Percentiles rank a stretch among this genome's conserved stretches.
Evolutionary conservation across 2,113 vertebrate genomes (phyloP).

Genomic region (Brachyistius frenatus): DNA sequence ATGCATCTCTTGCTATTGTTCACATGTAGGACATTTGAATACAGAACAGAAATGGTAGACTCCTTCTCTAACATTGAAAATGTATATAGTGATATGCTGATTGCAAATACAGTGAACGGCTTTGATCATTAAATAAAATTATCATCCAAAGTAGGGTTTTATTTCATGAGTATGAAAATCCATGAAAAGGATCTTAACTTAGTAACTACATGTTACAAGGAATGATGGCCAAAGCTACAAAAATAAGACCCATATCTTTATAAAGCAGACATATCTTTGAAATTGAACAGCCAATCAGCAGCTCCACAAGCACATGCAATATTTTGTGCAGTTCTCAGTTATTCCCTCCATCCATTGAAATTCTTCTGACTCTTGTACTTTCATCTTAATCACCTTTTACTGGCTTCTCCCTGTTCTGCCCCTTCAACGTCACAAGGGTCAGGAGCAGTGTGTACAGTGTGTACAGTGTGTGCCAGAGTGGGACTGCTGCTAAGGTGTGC

Average conservation of each 20-base stretch:
- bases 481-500: slow-evolving; percentile 53
- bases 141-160: no score
- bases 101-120: neutral
- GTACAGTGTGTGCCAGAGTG: slow-evolving; percentile 37
- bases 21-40: no score
- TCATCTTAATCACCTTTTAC: slow-evolving; percentile 62
- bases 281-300: slow-evolving; percentile 29
- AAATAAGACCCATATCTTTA: neutral
- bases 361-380: slow-evolving; percentile 49
- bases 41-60: no score
- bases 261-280: neutral
- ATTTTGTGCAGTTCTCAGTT: slow-evolving; percentile 38
- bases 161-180: neutral
- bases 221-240: slow-evolving; percentile 5
- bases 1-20: no score
- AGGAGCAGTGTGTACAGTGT: slow-evolving; percentile 45
- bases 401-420: slow-evolving; percentile 36
- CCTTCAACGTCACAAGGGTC: slow-evolving; percentile 61
- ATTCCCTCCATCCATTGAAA: slow-evolving; percentile 32
- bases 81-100: neutral
- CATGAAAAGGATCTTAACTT: neutral
- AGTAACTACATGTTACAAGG: neutral
- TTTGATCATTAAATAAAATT: neutral
- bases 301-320: slow-evolving; percentile 17
- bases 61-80: no score